Evolutionary conservation across 1,140 invertebrate genomes (phyloP).

Genomic region (Achatina immaculata): DNA sequence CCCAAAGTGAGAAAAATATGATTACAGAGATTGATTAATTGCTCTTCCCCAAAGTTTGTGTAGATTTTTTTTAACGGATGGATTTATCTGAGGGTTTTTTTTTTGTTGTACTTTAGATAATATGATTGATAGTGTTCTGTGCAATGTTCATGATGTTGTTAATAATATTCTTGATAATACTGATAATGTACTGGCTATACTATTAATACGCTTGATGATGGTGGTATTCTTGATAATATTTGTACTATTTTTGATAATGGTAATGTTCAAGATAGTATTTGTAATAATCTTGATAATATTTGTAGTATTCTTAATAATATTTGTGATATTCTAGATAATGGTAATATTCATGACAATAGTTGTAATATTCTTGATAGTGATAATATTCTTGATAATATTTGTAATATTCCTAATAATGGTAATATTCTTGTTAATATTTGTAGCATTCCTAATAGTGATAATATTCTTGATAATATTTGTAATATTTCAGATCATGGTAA

Average conservation of each 20-base stretch:
- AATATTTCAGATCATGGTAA: conserved; percentile 8
- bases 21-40: no score
- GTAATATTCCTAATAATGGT: not conserved
- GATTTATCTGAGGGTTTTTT: no score
- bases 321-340: not conserved
- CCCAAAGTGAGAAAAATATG: no score
- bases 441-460: not conserved
- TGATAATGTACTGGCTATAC: not conserved
- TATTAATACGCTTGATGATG: not conserved
- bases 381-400: not conserved
- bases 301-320: not conserved
- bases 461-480: not conserved
- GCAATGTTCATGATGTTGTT: not conserved
- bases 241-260: not conserved
- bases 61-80: no score
- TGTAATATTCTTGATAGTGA: not conserved
- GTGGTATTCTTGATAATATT: not conserved
- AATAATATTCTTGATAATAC: not conserved
- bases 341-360: not conserved
- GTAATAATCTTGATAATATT: not conserved
- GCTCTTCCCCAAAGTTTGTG: no score
- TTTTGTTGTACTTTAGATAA: no score
- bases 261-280: not conserved
- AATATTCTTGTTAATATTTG: not conserved
- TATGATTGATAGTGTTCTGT: not conserved